phyloP scores from a whole-genome alignment of 2,888 invertebrate species.

The Nematopogon swammerdamellus region DNA sequence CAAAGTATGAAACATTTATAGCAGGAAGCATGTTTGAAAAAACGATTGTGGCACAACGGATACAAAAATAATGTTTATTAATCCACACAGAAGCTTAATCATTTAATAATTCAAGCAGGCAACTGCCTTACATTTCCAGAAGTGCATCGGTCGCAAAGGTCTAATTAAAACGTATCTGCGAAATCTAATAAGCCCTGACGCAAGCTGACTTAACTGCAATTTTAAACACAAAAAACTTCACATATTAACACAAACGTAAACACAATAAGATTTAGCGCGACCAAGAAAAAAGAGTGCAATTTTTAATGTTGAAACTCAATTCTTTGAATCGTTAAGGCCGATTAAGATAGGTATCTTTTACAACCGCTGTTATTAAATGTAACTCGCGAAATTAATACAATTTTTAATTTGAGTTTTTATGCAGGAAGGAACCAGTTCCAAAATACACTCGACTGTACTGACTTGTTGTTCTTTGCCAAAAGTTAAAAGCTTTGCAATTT shows the following conservation, averaged over 20 bases:
- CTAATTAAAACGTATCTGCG: not conserved
- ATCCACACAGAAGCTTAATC: not conserved
- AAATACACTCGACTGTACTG: no score
- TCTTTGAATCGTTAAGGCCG: constrained; percentile 11
- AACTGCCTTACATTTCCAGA: not conserved
- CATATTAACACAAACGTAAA: not conserved
- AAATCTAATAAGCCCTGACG: not conserved
- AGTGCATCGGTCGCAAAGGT: not conserved
- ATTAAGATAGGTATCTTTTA: constrained; percentile 28
- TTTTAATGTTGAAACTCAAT: not conserved
- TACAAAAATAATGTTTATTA: no score
- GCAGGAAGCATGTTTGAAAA: no score
- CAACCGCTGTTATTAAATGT: constrained; percentile 24
- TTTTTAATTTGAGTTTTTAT: constrained; percentile 20
- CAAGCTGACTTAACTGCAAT: not conserved
- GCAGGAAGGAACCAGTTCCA: constrained; percentile 8
- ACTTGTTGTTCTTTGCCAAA: no score
- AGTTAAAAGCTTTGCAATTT: no score
- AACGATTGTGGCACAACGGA: no score
- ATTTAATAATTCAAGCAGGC: not conserved
- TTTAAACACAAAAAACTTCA: not conserved
- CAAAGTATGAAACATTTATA: no score
- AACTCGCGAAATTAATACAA: constrained; percentile 17
- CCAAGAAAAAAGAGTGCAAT: not conserved
- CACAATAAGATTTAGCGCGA: not conserved